phyloP scores from a whole-genome alignment of 2,888 invertebrate species.

The Troides helena region DNA sequence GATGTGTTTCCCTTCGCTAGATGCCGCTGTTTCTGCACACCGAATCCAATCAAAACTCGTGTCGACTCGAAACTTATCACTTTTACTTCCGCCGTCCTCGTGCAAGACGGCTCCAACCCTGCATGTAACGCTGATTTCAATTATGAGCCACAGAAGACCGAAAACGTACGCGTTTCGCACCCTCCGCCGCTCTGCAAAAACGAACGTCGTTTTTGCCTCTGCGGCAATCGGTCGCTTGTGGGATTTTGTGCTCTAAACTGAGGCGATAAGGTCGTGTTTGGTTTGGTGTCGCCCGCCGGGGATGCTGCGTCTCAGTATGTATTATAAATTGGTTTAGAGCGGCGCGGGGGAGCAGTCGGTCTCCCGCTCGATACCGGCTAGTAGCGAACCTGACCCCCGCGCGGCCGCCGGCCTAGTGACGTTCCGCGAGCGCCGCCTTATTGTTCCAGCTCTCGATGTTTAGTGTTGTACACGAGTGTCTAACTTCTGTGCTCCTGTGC shows the following conservation, averaged over 20 bases:
- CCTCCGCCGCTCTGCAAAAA: constrained; percentile 71
- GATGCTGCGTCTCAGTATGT: constrained; percentile 80
- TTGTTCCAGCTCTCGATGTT: constrained; percentile 37
- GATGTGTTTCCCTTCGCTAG: constrained; percentile 1
- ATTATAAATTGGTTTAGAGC: constrained; percentile 80
- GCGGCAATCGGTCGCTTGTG: constrained; percentile 56
- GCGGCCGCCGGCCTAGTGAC: constrained; percentile 47
- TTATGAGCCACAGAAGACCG: constrained; percentile 55
- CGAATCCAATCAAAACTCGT: constrained; percentile 35
- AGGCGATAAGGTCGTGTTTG: constrained; percentile 45
- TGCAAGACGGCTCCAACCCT: constrained; percentile 37
- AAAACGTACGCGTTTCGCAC: constrained; percentile 73
- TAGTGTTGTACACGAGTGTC: constrained; percentile 31
- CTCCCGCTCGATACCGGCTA: constrained; percentile 73
- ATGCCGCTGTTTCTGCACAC: constrained; percentile 29
- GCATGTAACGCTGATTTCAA: constrained; percentile 55
- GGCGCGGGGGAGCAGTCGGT: constrained; percentile 65
- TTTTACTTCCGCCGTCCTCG: constrained; percentile 30
- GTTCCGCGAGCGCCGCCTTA: constrained; percentile 38
- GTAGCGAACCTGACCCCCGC: constrained; percentile 58
- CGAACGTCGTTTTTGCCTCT: constrained; percentile 73
- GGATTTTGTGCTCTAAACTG: constrained; percentile 40
- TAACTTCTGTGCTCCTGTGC: constrained; percentile 35
- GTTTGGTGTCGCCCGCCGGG: constrained; percentile 46
- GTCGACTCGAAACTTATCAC: constrained; percentile 1